Percentiles rank a stretch among this genome's conserved stretches.
Conservation (phyloP, 92 coral and sea anemone species). For the Zoanthus solanderi region DNA sequence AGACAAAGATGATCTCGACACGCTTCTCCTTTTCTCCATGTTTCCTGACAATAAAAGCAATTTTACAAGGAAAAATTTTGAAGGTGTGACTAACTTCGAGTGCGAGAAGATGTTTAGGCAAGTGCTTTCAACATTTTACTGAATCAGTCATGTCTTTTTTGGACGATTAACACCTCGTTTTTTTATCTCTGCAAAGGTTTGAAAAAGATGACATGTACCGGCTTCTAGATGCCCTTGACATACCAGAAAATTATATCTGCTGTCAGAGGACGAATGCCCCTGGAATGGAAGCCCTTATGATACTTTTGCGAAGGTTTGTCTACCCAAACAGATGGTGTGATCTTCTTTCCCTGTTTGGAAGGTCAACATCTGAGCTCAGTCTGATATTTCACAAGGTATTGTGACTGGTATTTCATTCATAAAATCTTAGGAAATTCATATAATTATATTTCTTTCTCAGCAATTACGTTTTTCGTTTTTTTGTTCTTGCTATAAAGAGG, state of each 20-base stretch:
- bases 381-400: conserved; percentile 1
- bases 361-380: conserved; percentile 27
- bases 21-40: neutral
- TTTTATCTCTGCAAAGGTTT: conserved; percentile 59
- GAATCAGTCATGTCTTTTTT: neutral
- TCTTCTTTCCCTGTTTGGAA: too few species aligned
- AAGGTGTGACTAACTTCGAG: neutral
- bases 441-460: conserved; percentile 38
- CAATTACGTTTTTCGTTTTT: conserved; percentile 42
- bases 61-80: conserved; percentile 2
- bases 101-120: conserved; percentile 25
- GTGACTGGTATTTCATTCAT: conserved; percentile 17
- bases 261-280: too few species aligned
- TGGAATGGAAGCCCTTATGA: too few species aligned
- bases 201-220: conserved; percentile 8
- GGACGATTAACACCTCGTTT: conserved; percentile 7
- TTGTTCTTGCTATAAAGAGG: conserved; percentile 48
- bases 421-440: conserved; percentile 32
- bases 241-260: too few species aligned
- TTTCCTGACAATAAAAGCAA: conserved; percentile 14
- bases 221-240: too few species aligned
- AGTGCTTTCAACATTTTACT: neutral
- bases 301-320: too few species aligned
- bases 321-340: too few species aligned
- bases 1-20: conserved; percentile 28